phyloP scores from a whole-genome alignment of 2,113 vertebrate species.

The Etheostoma cragini region DNA sequence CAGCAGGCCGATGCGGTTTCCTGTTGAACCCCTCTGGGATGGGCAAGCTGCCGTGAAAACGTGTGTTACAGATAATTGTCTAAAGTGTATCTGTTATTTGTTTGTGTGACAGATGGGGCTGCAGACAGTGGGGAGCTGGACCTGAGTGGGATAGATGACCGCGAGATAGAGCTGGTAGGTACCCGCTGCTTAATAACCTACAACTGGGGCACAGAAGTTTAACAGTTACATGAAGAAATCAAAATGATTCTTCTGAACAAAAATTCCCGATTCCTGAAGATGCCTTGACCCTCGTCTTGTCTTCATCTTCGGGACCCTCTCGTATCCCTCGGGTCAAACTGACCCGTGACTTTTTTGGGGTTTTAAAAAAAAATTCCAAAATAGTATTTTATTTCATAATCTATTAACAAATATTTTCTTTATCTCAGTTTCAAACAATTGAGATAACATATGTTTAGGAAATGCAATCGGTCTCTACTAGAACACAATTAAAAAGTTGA shows the following conservation, averaged over 20 bases:
- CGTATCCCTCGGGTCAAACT: too few species aligned
- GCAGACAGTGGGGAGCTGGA: constrained; percentile 91
- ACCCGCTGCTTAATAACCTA: constrained; percentile 12
- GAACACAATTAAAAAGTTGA: too few species aligned
- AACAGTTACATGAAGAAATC: neutral
- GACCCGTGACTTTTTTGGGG: too few species aligned
- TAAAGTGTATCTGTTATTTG: constrained; percentile 48
- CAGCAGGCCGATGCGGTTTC: constrained; percentile 29
- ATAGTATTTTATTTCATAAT: too few species aligned
- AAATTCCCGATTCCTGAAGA: neutral
- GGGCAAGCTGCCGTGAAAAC: constrained; percentile 4
- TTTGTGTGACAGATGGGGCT: constrained; percentile 81
- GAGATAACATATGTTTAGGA: too few species aligned
- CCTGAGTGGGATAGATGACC: constrained; percentile 95
- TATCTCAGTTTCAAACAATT: too few species aligned
- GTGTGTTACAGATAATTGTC: constrained; percentile 24
- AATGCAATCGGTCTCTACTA: too few species aligned
- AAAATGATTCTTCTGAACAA: neutral
- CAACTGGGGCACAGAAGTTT: neutral
- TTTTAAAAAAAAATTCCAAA: too few species aligned
- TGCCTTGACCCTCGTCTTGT: too few species aligned
- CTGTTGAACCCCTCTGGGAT: constrained; percentile 39
- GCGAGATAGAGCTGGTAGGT: constrained; percentile 93
- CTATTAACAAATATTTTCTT: too few species aligned
- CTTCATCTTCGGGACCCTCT: too few species aligned